Percentiles rank a stretch among this genome's conserved stretches.
These are phyloP conservation scores for Notolepis coatsorum DNA, from an alignment of 2,797 vertebrate genomes.

Conservation along the genomic window DNA sequence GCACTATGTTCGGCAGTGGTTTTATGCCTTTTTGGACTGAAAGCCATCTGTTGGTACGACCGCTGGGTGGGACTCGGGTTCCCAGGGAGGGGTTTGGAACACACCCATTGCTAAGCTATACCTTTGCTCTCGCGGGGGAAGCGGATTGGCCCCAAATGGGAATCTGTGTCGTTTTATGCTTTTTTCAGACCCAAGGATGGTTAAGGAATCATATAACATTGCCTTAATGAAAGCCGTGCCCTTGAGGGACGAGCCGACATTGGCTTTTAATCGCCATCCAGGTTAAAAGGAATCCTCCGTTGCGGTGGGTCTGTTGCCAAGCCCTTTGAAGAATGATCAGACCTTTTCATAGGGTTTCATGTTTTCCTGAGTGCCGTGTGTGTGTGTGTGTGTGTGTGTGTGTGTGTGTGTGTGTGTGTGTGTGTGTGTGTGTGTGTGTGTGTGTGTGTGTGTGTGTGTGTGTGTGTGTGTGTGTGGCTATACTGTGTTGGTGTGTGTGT, in stretches of 20 bases:
- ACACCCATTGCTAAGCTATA: constrained; percentile 42
- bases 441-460: not conserved
- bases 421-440: not conserved
- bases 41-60: not conserved
- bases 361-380: constrained; percentile 4
- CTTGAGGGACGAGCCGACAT: constrained; percentile 6
- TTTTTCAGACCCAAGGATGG: not conserved
- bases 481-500: too few relatives aligned
- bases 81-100: constrained; percentile 28
- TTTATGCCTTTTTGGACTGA: not conserved
- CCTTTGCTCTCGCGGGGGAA: constrained; percentile 40
- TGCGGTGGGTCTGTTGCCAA: constrained; percentile 1
- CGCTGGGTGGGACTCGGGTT: not conserved
- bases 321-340: constrained; percentile 8
- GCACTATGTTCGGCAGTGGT: constrained; percentile 26
- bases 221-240: not conserved
- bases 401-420: not conserved
- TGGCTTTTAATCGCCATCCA: constrained; percentile 22
- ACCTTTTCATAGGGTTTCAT: not conserved
- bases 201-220: constrained; percentile 22
- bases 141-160: not conserved
- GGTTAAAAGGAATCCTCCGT: constrained; percentile 3
- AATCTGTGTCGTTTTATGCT: not conserved
- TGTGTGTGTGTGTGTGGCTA: not conserved
- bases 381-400: not conserved